Evolutionary conservation across 1,140 invertebrate genomes (phyloP).

Genomic region (Vanessa tameamea): DNA sequence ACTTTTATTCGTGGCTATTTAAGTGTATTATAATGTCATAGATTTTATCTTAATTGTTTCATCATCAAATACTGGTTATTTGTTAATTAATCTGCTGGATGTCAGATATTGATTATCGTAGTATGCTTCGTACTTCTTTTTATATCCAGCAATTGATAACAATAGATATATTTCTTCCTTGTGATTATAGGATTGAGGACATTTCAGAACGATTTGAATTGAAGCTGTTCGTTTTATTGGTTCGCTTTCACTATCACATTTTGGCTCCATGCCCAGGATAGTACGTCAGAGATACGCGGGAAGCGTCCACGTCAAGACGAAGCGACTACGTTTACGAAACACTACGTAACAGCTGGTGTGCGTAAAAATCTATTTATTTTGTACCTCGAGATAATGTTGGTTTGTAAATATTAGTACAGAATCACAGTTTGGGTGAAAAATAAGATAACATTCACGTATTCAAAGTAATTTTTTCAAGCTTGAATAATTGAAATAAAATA

Average conservation of each 20-base stretch:
- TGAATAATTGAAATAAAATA: no score
- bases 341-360: slow-evolving; percentile 23
- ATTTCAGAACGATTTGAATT: not conserved
- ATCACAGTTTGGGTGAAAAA: not conserved
- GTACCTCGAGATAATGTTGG: slow-evolving; percentile 20
- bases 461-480: no score
- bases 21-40: no score
- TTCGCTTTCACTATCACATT: slow-evolving; percentile 30
- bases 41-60: no score
- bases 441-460: no score
- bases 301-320: slow-evolving; percentile 18
- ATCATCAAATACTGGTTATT: no score
- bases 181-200: not conserved
- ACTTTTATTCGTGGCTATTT: no score
- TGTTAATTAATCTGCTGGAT: no score
- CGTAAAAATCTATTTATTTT: slow-evolving; percentile 28
- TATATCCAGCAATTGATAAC: no score
- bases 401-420: slow-evolving; percentile 26
- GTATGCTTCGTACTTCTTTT: no score
- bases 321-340: slow-evolving; percentile 19
- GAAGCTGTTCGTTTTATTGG: not conserved
- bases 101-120: no score
- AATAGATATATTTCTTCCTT: not conserved
- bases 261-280: slow-evolving; percentile 17
- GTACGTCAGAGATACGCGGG: slow-evolving; percentile 17